Base-by-base conservation (phyloP, 1,140 invertebrate genomes). In the Zaprionus taronus region DNA sequence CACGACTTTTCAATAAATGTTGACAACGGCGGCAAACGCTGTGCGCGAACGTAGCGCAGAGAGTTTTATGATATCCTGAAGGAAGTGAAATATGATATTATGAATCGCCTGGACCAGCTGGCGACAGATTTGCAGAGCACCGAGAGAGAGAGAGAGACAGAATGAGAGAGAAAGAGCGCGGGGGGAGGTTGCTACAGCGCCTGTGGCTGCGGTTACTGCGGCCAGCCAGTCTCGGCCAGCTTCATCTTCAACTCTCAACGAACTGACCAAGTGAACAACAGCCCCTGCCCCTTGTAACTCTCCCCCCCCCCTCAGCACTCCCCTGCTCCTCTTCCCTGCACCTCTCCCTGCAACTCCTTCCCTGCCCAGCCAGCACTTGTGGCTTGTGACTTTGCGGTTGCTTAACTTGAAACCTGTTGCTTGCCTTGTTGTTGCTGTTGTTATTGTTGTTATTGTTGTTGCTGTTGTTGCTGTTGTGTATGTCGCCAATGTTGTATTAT, bases 1-100 rank as follows among this genome's bases (percentile, higher is more conserved):
- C 90, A 91, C 90, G 90, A 91, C 85, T 91, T 91, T 90, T 91
- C 90, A 91, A 91, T 91, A 91, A 91, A 91, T 91, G 90, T 91
- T 91, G 90, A 91, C 90, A 91, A 90, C 90, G 55, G 64, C 82
- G 81, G 80, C 83, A 72, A 84, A 86, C 83, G 77, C 41, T 17
- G 38, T n/a, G 41, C 41, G 81, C 71, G 73, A 82, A 73, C 77
- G 80, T 71, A 81, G 86, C 75, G 79, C 76, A 73, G 73, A 69
- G 78, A 91, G 89, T 91, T 90, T 91, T 91, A 91, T 91, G 90
- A 91, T 91, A 90, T 91, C 90, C 90, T 91, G 85, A 86, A 91
- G 90, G 90, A 91, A 91, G 90, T 91, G 90, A 91, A 91, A 91
- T 91, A 90, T 91, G 90, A 91, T 89, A 89, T 89, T 89, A 89